Evolutionary conservation across 2,113 vertebrate species (phyloP), one percentile per base, ranked within the genome.

Genomic region (Mirza zaza): DNA sequence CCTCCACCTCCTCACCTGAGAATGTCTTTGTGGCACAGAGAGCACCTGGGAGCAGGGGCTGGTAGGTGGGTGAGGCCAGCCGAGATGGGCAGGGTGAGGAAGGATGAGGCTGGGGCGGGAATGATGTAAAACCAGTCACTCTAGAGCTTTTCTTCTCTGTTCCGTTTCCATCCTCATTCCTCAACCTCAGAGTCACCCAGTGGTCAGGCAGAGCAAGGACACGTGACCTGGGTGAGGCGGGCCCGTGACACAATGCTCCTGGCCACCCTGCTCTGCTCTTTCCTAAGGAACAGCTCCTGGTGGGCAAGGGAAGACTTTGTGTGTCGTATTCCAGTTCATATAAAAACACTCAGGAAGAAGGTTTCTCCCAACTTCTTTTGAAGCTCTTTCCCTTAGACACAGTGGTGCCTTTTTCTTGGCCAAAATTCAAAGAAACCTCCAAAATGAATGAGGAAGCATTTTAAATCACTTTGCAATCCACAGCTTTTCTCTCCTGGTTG

Each of bases 371-470:
- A 48, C 25, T 39, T 82, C 70, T 61, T 52, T 50, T 29, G 81
- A 63, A 20, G 3, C 50, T 87, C 63, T 67, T 88, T 77, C 45
- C 36, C 15, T 91, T 71, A 68, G 55, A 71, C 39, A 27, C 0
- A 2, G 29, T 17, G 6, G 77, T 94, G 76, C n/a, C 21, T 97
- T 75, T 89, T 90, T 86, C 92, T 95, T 95, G 93, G 91, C 92
- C 75, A 68, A 93, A 91, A 96, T 94, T 92, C 96, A 93, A 95
- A 92, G 93, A 86, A 95, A 79, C 45, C 42, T 94, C 57, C 73
- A 57, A 65, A 93, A 67, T 29, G 82, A 97, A 91, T 5, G 36
- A 89, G 18, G 92, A 96, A 89, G 34, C 42, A 42, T 45, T 76
- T 96, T 86, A 76, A 86, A 94, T 94, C 93, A 87, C 63, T 91